Base-by-base conservation (phyloP, 2,113 vertebrate genomes). In the Micromys minutus region DNA sequence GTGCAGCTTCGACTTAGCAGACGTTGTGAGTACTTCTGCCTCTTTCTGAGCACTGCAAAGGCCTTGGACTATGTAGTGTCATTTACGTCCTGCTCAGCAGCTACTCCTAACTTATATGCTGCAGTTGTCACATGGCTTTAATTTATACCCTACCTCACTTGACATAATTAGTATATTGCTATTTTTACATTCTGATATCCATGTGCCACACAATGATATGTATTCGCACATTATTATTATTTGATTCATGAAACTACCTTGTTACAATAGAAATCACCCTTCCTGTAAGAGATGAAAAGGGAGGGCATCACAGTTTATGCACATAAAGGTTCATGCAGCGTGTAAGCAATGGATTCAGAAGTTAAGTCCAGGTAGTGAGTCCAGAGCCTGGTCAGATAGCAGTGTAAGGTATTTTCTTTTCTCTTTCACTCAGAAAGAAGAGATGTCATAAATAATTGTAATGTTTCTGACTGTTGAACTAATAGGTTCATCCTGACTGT, bases 351-450 rank as follows among this genome's bases (percentile, higher is more conserved):
- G 87, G 77, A 90, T 87, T 87, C 67, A 12, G 22, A 71, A 71
- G 91, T 71, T 89, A 90, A 96, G 87, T 24, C 7, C 65, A 79
- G 17, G n/a, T 36, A 47, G 2, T 65, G 31, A 76, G 31, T 89
- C 39, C n/a, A 74, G 39, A 90, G 88, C 42, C 42, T 77, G 57
- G 31, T 31, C 57, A 50, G 21, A 79, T 52, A 90, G 5, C 74
- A 90, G 16, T 65, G 26, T 47, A 65, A 95, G 86, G 79, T 90
- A 89, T 90, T 96, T 80, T 75, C 42, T 31, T 87, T 42, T 86
- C 12, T 94, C 52, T 95, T 19, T 92, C 31, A 72, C 19, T 95
- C 47, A 42, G 89, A 94, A 95, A 93, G 26, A 88, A 95, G 93
- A 80, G 15, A 65, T 71, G 69, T 89, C 7, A 89, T 96, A 87